These are phyloP conservation scores for Laspeyria flexula DNA, from an alignment of 2,888 invertebrate species.

Conservation along the genomic window DNA sequence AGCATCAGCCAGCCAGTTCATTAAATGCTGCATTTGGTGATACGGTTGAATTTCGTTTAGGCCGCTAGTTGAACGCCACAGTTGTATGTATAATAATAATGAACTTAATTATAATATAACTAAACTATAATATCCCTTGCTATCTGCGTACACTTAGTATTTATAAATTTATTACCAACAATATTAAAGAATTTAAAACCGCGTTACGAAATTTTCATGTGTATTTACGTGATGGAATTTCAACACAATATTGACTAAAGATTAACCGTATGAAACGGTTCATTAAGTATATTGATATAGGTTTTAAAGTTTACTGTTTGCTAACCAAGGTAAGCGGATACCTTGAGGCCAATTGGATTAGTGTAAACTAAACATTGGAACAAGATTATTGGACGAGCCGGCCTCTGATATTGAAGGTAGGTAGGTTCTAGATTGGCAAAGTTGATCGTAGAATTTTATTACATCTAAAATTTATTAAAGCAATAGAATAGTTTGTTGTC, in stretches of 20 bases:
- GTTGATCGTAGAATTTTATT: too few species aligned
- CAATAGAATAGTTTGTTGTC: too few species aligned
- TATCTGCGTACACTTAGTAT: neutral
- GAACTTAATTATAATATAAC: too few species aligned
- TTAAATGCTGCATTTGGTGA: too few species aligned
- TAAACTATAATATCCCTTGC: neutral
- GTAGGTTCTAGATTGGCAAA: too few species aligned
- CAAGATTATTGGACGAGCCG: constrained; percentile 19
- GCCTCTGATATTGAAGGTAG: neutral
- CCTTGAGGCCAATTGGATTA: constrained; percentile 33
- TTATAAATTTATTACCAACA: neutral
- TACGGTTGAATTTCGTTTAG: too few species aligned
- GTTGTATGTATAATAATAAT: too few species aligned
- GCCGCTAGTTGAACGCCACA: too few species aligned
- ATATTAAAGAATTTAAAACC: neutral
- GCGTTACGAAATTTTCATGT: neutral
- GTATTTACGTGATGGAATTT: constrained; percentile 2
- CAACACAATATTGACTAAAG: neutral
- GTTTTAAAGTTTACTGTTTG: constrained; percentile 15
- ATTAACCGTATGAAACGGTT: constrained; percentile 10
- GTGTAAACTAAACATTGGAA: constrained; percentile 20
- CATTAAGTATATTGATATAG: constrained; percentile 12
- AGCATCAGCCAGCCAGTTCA: too few species aligned
- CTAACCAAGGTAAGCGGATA: constrained; percentile 28
- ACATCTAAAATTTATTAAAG: too few species aligned